Percentiles rank a stretch among this genome's conserved stretches.
Conservation (phyloP, 2,113 vertebrate species). For the Pteropus alecto region DNA sequence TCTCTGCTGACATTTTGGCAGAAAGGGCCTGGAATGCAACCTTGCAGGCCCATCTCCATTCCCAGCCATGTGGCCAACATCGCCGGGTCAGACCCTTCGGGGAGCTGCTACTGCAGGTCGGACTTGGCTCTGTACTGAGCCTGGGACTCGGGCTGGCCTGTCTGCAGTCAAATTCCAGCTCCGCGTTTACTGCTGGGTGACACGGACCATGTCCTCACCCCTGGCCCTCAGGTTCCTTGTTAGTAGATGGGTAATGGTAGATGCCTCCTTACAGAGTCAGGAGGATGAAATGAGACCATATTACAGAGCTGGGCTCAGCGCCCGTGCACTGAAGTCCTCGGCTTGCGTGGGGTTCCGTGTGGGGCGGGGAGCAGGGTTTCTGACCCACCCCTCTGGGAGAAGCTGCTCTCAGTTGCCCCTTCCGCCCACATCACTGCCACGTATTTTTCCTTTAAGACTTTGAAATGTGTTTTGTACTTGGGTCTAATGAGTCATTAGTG, state of each 20-base stretch:
- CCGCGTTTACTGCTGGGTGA: background rate
- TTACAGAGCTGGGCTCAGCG: background rate
- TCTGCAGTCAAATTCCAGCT: background rate
- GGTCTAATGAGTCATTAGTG: fast-evolving
- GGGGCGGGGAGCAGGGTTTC: background rate
- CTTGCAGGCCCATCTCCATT: background rate
- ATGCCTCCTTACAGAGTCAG: fast-evolving
- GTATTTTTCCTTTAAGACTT: background rate
- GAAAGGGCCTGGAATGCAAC: background rate
- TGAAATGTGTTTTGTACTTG: background rate
- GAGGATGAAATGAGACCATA: background rate
- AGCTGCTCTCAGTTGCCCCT: background rate
- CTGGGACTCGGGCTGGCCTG: background rate
- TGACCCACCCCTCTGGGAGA: background rate
- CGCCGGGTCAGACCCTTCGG: background rate
- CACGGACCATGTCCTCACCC: background rate
- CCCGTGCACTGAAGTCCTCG: fast-evolving
- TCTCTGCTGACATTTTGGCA: background rate
- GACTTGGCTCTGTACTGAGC: background rate
- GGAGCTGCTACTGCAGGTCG: background rate
- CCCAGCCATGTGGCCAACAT: fast-evolving
- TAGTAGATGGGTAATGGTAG: background rate
- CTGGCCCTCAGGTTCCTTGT: background rate
- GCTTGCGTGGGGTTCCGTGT: too few relatives aligned
- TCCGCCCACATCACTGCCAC: background rate